Conservation (phyloP, 2,113 vertebrate genomes). For the Rissa tridactyla region DNA sequence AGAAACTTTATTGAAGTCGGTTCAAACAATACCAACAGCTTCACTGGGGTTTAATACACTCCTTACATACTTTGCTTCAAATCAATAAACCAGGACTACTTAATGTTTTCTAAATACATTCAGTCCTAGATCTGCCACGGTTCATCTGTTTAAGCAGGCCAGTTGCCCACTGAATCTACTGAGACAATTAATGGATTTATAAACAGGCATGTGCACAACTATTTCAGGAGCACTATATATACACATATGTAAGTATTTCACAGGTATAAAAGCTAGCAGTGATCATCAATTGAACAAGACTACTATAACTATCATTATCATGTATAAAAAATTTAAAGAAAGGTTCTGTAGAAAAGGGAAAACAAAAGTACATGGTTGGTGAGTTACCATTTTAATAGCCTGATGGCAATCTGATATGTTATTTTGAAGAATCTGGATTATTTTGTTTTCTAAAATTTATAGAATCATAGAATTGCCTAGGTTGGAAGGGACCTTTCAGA, state of each 20-base stretch:
- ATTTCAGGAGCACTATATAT: neutral
- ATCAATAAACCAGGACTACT: neutral
- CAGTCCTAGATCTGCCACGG: neutral
- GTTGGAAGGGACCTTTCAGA: too few species aligned
- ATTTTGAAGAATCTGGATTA: neutral
- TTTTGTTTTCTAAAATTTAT: neutral
- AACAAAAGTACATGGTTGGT: rapidly evolving
- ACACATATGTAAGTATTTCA: neutral
- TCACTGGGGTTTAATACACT: neutral
- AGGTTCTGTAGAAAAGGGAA: neutral
- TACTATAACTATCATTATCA: neutral
- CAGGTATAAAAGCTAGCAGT: neutral
- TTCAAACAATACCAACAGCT: neutral
- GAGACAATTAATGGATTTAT: neutral
- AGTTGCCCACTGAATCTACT: neutral
- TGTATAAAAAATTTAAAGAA: neutral
- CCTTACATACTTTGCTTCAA: neutral
- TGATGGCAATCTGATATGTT: neutral
- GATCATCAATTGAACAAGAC: neutral
- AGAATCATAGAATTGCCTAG: too few species aligned
- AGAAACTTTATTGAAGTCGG: neutral
- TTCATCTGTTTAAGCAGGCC: neutral
- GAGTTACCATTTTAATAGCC: neutral
- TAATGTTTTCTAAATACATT: neutral
- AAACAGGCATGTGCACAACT: neutral